A percentile compares a stretch with the other conserved stretches of the same genome.
Evolutionary conservation across 2,113 vertebrate genomes (phyloP).

Genomic region (Actenoides hombroni): DNA sequence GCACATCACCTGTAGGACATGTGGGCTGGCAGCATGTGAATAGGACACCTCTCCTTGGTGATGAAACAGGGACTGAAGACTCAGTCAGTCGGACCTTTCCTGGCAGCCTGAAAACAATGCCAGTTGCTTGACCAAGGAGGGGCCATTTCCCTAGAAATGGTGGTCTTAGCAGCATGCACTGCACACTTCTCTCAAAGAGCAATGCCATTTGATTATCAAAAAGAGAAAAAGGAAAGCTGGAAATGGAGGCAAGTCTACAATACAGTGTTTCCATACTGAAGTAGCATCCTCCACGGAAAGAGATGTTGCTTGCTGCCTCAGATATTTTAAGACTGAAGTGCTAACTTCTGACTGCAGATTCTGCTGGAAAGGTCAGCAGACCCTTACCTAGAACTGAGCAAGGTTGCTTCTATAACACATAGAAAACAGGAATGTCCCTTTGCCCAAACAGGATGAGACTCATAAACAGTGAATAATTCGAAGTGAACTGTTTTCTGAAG

Average conservation of each 20-base stretch:
- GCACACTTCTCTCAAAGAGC: not conserved
- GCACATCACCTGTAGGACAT: not conserved
- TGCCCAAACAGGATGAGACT: not conserved
- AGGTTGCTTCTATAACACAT: accelerated
- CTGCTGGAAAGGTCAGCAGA: not conserved
- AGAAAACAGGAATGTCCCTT: not conserved
- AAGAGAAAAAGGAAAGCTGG: not conserved
- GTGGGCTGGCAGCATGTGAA: not conserved
- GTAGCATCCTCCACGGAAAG: not conserved
- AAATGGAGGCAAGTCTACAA: not conserved
- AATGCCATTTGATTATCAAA: not conserved
- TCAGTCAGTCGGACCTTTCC: not conserved
- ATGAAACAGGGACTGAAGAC: not conserved
- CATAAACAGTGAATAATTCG: not conserved
- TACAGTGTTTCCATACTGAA: not conserved
- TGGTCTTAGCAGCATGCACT: not conserved
- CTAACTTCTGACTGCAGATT: not conserved
- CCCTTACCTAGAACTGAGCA: not conserved
- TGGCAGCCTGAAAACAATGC: not conserved
- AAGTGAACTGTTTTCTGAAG: not conserved
- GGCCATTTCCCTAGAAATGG: not conserved
- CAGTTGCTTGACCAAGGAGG: not conserved
- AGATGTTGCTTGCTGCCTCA: not conserved
- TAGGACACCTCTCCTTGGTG: not conserved
- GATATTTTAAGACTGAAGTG: not conserved